Evolutionary conservation across 2,113 vertebrate species (phyloP).

Genomic region (Gymnobelideus leadbeateri): DNA sequence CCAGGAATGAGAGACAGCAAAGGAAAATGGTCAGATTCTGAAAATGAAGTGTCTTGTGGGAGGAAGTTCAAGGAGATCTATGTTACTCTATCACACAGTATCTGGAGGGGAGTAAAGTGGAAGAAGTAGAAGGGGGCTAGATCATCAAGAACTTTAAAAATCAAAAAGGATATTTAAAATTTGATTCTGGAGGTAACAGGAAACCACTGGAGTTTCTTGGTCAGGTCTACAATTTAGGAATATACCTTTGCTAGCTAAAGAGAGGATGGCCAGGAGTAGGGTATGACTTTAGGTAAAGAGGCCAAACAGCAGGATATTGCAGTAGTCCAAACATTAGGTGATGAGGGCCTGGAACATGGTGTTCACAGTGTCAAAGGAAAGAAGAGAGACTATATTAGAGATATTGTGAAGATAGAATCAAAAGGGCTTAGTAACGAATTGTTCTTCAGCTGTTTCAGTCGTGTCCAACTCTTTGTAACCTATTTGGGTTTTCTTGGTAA

Average conservation of each 20-base stretch:
- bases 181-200: neutral
- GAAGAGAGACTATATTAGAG: neutral
- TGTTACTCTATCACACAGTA: neutral
- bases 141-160: neutral
- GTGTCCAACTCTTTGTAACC: neutral
- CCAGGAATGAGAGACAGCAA: neutral
- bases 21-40: neutral
- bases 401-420: neutral
- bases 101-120: neutral
- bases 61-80: neutral
- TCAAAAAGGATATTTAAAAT: neutral
- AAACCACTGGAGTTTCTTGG: neutral
- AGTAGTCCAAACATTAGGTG: neutral
- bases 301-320: neutral
- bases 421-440: neutral
- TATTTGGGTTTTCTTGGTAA: neutral
- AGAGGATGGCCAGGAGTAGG: neutral
- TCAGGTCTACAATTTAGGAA: neutral
- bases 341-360: neutral
- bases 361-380: neutral
- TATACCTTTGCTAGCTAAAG: neutral
- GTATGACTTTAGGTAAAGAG: neutral
- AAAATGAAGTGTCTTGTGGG: neutral
- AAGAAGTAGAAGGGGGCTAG: neutral
- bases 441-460: neutral